A percentile compares a stretch with the other conserved stretches of the same genome.
phyloP scores from a whole-genome alignment of 2,888 invertebrate genomes.

The Rugalucina vietnamica region DNA sequence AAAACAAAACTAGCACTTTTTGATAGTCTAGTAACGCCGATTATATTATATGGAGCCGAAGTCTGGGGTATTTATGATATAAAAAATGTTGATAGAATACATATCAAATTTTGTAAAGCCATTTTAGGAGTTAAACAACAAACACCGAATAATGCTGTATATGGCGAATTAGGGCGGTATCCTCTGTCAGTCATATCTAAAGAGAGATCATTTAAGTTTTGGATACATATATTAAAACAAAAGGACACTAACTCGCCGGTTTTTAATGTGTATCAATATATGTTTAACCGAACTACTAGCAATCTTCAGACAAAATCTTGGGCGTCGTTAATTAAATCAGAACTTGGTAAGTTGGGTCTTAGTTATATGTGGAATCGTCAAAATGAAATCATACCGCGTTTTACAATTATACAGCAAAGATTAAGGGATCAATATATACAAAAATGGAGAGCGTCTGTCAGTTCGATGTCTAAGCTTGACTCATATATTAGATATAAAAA shows the following conservation, averaged over 20 bases:
- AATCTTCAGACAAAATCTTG: neutral
- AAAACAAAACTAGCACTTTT: neutral
- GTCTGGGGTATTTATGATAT: neutral
- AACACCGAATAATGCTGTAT: neutral
- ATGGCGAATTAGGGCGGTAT: slow-evolving; percentile 1
- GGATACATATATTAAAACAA: neutral
- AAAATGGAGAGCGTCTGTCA: neutral
- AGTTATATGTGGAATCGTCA: neutral
- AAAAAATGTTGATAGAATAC: neutral
- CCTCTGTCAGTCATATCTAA: neutral
- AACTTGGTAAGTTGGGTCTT: neutral
- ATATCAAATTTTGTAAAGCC: neutral
- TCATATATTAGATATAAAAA: neutral
- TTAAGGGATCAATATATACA: neutral
- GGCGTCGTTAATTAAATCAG: neutral
- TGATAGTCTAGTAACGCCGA: neutral
- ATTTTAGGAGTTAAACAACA: neutral
- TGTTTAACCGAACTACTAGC: neutral
- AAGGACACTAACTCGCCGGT: neutral
- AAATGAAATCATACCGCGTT: neutral
- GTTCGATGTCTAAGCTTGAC: too few species aligned
- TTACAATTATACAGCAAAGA: neutral
- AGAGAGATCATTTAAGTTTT: neutral
- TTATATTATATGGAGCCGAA: neutral
- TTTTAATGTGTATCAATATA: neutral